phyloP scores from a whole-genome alignment of 1,140 invertebrate species.

The Contarinia nasturtii region DNA sequence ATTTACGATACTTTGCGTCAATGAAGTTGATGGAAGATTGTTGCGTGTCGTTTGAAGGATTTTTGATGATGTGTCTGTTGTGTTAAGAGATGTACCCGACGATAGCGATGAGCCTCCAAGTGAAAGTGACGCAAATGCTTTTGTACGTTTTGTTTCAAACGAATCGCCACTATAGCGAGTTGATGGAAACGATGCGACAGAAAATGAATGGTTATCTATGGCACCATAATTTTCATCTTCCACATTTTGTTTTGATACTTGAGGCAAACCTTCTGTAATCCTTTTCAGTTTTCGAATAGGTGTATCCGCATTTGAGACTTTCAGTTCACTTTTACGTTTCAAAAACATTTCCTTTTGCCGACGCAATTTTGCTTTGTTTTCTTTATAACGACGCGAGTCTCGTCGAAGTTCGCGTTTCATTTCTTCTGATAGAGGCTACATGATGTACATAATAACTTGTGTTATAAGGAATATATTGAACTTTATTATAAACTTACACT shows the following conservation, averaged over 20 bases:
- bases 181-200: too few species aligned
- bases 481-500: constrained; percentile 33
- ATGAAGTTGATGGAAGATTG: too few species aligned
- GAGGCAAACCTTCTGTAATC: neutral
- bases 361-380: constrained; percentile 58
- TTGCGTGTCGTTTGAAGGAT: too few species aligned
- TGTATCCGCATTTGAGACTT: neutral
- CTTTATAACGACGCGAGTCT: constrained; percentile 43
- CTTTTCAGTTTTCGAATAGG: neutral
- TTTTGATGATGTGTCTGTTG: too few species aligned
- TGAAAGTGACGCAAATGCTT: too few species aligned
- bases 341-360: constrained; percentile 41
- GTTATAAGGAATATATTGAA: neutral
- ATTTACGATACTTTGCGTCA: too few species aligned
- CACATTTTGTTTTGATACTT: neutral
- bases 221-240: neutral
- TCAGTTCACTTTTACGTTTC: constrained; percentile 18
- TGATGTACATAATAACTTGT: too few species aligned
- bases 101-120: too few species aligned
- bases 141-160: too few species aligned
- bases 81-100: too few species aligned
- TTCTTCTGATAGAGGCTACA: neutral
- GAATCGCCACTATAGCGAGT: too few species aligned
- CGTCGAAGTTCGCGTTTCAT: neutral
- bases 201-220: too few species aligned